phyloP scores from a whole-genome alignment of 2,113 vertebrate genomes.

The Physeter macrocephalus region DNA sequence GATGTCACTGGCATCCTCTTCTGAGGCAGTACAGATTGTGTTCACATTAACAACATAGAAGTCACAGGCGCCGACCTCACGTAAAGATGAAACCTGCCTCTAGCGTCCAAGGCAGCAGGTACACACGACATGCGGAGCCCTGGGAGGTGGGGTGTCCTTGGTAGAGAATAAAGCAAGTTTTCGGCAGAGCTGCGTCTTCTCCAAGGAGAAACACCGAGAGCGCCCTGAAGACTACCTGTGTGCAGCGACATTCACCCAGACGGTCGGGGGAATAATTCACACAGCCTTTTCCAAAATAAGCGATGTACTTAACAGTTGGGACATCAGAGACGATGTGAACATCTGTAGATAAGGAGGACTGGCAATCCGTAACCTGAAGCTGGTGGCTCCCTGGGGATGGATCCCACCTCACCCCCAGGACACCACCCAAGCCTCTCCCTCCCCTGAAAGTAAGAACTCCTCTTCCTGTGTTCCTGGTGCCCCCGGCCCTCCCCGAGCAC shows the following conservation, averaged over 20 bases:
- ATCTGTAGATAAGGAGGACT: accelerated
- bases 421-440: background rate
- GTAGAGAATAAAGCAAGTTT: accelerated
- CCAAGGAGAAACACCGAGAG: background rate
- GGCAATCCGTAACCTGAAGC: background rate
- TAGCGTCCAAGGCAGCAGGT: accelerated
- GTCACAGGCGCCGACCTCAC: accelerated
- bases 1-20: background rate
- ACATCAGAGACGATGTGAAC: background rate
- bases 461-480: background rate
- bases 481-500: background rate
- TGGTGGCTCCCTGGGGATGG: background rate
- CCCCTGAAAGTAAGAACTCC: accelerated
- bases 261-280: accelerated
- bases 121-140: accelerated
- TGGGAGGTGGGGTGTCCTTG: accelerated
- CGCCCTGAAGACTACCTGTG: background rate
- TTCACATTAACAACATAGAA: accelerated
- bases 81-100: accelerated
- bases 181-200: background rate
- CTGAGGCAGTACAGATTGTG: accelerated
- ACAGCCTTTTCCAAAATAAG: background rate
- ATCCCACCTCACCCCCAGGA: too few relatives aligned
- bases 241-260: too few relatives aligned
- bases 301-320: accelerated